These are phyloP conservation scores for Sinopyrophorus schimmeli DNA, from an alignment of 2,888 invertebrate species.

Conservation along the genomic window DNA sequence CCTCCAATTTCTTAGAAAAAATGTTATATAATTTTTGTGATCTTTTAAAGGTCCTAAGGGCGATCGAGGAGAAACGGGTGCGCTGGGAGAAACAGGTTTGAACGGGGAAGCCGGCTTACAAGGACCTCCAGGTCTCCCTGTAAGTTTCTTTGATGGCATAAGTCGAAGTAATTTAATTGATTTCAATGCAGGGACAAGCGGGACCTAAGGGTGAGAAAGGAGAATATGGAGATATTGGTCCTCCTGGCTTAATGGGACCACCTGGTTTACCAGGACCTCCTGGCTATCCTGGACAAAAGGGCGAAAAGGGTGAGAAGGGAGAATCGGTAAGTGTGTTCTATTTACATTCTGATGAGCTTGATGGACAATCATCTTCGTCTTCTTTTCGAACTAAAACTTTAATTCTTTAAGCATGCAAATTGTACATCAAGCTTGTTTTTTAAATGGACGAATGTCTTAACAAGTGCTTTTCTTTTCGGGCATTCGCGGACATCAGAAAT, in stretches of 20 bases:
- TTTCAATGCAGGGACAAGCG: slow-evolving; percentile 66
- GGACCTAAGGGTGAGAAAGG: slow-evolving; percentile 89
- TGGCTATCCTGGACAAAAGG: slow-evolving; percentile 87
- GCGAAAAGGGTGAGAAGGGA: slow-evolving; percentile 90
- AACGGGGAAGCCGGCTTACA: slow-evolving; percentile 82
- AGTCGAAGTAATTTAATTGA: slow-evolving; percentile 21
- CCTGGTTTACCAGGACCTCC: slow-evolving; percentile 82
- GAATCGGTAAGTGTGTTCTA: slow-evolving; percentile 75
- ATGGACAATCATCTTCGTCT: slow-evolving; percentile 18
- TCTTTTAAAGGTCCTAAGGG: slow-evolving; percentile 69
- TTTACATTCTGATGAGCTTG: slow-evolving; percentile 11
- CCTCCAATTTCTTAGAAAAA: not conserved
- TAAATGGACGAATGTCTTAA: no score
- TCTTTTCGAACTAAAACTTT: slow-evolving; percentile 6
- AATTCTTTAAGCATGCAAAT: slow-evolving; percentile 12
- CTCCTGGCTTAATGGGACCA: slow-evolving; percentile 92
- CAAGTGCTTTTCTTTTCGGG: slow-evolving; percentile 40
- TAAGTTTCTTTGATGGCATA: slow-evolving; percentile 52
- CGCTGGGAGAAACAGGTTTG: slow-evolving; percentile 73
- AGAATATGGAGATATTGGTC: slow-evolving; percentile 89
- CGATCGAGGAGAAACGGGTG: slow-evolving; percentile 74
- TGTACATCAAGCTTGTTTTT: slow-evolving; percentile 30
- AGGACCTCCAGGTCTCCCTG: slow-evolving; percentile 83
- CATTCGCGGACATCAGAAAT: slow-evolving; percentile 64
- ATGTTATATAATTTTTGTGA: not conserved